Conservation (phyloP, 2,797 vertebrate genomes). For the Melanotaenia maccullochi region DNA sequence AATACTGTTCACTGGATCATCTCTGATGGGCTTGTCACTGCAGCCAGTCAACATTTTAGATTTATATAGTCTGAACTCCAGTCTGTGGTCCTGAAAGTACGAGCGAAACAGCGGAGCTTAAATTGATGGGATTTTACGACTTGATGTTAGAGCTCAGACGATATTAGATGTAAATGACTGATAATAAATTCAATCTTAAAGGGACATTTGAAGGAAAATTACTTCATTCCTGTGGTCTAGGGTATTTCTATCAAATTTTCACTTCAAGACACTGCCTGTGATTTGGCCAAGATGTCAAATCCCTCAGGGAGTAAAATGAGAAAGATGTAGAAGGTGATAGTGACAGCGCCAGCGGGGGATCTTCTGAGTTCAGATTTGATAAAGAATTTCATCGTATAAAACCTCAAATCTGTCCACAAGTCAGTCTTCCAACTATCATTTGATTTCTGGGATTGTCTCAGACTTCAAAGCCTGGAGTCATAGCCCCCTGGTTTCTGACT, state of each 20-base stretch:
- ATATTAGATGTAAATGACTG: constrained; percentile 78
- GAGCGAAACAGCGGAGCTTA: constrained; percentile 58
- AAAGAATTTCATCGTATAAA: constrained; percentile 58
- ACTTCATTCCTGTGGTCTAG: constrained; percentile 65
- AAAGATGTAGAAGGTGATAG: constrained; percentile 64
- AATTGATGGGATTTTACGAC: constrained; percentile 78
- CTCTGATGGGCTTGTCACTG: constrained; percentile 75
- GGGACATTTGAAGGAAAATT: constrained; percentile 78
- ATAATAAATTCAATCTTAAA: constrained; percentile 80
- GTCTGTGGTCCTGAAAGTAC: constrained; percentile 62
- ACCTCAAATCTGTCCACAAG: constrained; percentile 58
- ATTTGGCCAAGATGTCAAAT: constrained; percentile 71
- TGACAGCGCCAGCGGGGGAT: constrained; percentile 43
- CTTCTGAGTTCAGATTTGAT: constrained; percentile 66
- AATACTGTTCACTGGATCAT: constrained; percentile 69
- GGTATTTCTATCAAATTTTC: constrained; percentile 71
- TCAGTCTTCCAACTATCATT: constrained; percentile 61
- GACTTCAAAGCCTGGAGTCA: constrained; percentile 68
- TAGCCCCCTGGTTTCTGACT: constrained; percentile 55
- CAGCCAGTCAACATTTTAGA: constrained; percentile 73
- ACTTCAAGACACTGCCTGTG: constrained; percentile 61
- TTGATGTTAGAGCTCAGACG: constrained; percentile 69
- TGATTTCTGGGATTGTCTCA: constrained; percentile 70
- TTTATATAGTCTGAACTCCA: constrained; percentile 69
- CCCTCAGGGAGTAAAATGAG: constrained; percentile 56